phyloP scores from a whole-genome alignment of 2,113 vertebrate species.

The Poeciliopsis occidentalis region DNA sequence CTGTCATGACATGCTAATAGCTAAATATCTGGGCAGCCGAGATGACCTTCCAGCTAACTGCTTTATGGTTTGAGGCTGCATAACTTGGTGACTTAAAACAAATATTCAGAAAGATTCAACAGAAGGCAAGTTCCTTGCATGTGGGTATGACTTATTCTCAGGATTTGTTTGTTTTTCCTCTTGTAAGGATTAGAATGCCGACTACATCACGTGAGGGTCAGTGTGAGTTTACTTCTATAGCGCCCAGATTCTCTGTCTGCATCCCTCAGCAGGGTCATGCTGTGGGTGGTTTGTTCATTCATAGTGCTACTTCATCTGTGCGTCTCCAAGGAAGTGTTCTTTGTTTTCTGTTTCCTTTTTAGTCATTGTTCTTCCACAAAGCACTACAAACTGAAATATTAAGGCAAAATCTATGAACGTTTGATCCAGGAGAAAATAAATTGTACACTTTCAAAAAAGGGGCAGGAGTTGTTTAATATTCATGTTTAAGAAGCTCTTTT shows the following conservation, averaged over 20 bases:
- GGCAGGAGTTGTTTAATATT: too few species aligned
- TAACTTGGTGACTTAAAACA: not conserved
- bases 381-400: not conserved
- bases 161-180: conserved; percentile 15
- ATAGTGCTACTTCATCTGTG: conserved; percentile 15
- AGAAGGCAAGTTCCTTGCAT: not conserved
- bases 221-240: conserved; percentile 47
- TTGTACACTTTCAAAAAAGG: too few species aligned
- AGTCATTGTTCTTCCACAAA: not conserved
- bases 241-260: conserved; percentile 35
- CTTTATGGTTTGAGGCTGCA: too few species aligned
- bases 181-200: conserved; percentile 11
- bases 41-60: too few species aligned
- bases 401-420: not conserved
- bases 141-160: not conserved
- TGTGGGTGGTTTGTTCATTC: conserved; percentile 61
- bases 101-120: not conserved
- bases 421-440: not conserved
- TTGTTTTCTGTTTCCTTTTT: not conserved
- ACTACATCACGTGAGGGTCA: conserved; percentile 43
- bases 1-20: too few species aligned
- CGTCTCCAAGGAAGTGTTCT: not conserved
- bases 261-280: conserved; percentile 13
- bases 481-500: too few species aligned
- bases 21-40: too few species aligned